These are phyloP conservation scores for Callyntrura guangdongensis DNA, from an alignment of 2,888 invertebrate genomes.

Conservation along the genomic window DNA sequence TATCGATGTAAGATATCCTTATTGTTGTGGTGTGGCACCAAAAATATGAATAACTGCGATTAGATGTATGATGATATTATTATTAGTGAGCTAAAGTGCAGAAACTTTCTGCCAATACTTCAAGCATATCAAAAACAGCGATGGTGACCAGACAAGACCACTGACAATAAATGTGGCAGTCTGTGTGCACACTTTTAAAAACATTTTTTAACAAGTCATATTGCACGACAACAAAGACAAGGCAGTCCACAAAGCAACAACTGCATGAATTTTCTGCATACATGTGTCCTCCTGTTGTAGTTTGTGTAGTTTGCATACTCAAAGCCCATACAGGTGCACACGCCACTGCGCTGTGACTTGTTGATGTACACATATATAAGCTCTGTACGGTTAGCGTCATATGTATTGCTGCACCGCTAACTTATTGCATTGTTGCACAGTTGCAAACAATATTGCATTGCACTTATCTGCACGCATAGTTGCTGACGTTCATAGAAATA, in stretches of 20 bases:
- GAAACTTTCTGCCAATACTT: background rate
- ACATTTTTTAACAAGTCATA: background rate
- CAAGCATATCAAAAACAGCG: background rate
- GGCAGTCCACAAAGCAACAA: background rate
- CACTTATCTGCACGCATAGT: conserved; percentile 28
- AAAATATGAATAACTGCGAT: background rate
- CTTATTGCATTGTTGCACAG: conserved; percentile 44
- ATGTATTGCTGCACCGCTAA: background rate
- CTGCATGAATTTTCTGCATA: background rate
- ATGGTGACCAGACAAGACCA: background rate
- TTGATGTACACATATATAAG: background rate
- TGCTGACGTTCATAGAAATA: background rate
- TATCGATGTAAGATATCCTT: background rate
- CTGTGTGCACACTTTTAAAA: background rate
- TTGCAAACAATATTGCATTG: conserved; percentile 51
- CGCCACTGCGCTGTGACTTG: background rate
- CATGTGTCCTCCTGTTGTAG: background rate
- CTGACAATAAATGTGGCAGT: background rate
- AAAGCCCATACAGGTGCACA: background rate
- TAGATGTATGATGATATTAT: background rate
- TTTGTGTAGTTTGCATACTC: background rate
- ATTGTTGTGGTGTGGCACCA: conserved; percentile 12
- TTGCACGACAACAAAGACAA: conserved; percentile 22
- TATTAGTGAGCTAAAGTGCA: background rate
- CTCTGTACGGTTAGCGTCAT: background rate